Base-by-base conservation (phyloP, 2,888 invertebrate species). In the Campaea margaritaria region DNA sequence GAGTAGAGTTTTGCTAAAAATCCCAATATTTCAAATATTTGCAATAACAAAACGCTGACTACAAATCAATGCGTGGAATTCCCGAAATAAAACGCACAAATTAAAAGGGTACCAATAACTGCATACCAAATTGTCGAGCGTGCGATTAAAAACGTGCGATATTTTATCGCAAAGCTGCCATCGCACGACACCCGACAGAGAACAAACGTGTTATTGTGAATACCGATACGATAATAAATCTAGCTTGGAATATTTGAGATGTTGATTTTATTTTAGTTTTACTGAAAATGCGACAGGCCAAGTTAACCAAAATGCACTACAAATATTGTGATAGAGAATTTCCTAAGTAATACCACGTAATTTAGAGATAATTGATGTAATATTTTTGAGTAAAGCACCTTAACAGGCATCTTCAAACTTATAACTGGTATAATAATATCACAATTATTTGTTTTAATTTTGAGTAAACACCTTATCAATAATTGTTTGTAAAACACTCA, bases 181-280 rank as follows among this genome's bases (percentile, higher is more conserved):
- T 70, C 61, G 68, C 51, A 55, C 57, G 64, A 73, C 67, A 72
- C 57, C 60, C 72, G 62, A 68, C 75, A 73, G 72, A 69, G 72
- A 75, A 43, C 51, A 42, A 15, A 70, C 73, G 27, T 2, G 70
- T 60, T 70, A 68, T 70, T 71, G 74, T 70, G 56, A 71, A 70
- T 70, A 65, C 69, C 68, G 61, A 56, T 55, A 36, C 58, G 43
- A 16, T 41, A 16, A 58, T 65, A 65, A 67, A 58, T 65, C 55
- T 36, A 27, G 16, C 38, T 41, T 45, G 45, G 10, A 38, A 54
- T 28, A 38, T 50, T 13, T 38, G 27, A 38, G 21, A 43, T 39
- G 46, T 15, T 50, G 36, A 50, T 55, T 55, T 49, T 15, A 15
- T 39, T 36, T 39, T 11, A 14, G 4, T n/a, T n/a, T 2, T 12